Evolutionary conservation across 2,797 vertebrate species (phyloP), one percentile per base, ranked within the genome.

Genomic region (Lindbergichthys nudifrons): DNA sequence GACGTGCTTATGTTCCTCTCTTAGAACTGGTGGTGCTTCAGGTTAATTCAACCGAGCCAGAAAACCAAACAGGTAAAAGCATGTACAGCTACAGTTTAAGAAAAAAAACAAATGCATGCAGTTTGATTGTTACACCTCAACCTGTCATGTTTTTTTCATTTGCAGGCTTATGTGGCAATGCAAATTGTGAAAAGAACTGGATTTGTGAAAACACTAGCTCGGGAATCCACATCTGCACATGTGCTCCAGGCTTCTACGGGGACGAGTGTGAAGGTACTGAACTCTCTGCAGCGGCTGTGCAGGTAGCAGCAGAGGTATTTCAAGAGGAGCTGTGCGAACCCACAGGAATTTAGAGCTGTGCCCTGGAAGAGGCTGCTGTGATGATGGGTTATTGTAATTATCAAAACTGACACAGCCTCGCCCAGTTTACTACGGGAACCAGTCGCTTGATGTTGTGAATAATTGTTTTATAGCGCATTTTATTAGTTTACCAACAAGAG

Each of bases 401-500:
- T 92, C 88, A 80, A 86, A 90, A 91, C 89, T 88, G 86, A 92
- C 92, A 87, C 57, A 16, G 73, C 90, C 93, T 91, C 88, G 61
- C 92, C 89, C 78, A 65, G 86, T 94, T 94, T 93, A 94, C 89
- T 89, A 81, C 85, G 18, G 85, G 90, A 90, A 85, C 84, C 79
- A 69, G 87, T 74, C 50, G 86, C 92, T 93, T 93, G 91, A 94
- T 94, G 89, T 89, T 92, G 89, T 80, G 82, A 93, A 94, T 92
- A 93, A 93, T 92, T 86, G 86, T 82, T 95, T 94, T 90, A 93
- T 83, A 82, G 92, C 84, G 42, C 66, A 74, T 92, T 95, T 95
- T 94, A 95, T 92, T 92, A 92, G 93, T 94, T 94, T 93, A 93
- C 92, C 92, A 94, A 93, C 93, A 94, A 93, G 90, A 92, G 93